Base-by-base conservation (phyloP, 2,113 vertebrate species). In the Peromyscus maniculatus region DNA sequence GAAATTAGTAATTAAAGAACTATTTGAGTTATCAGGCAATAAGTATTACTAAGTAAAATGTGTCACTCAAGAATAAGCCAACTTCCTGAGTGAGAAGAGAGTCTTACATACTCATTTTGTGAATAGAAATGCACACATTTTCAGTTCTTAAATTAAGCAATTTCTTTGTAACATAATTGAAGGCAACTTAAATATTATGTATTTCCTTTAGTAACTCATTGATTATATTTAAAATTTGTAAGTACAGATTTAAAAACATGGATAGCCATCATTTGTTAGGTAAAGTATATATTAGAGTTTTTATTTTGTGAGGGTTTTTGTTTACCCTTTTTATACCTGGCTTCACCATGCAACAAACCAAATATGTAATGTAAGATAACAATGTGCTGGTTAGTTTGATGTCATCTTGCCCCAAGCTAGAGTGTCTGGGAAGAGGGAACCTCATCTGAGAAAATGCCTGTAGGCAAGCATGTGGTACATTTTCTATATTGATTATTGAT, bases 181-280 rank as follows among this genome's bases (percentile, higher is more conserved):
- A 95, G 75, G 28, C 15, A 59, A 71, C 19, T 31, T 84, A 62
- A 66, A 94, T 62, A 59, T 72, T 69, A 71, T 82, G 6, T 77
- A 4, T 55, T 87, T 90, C 26, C 31, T 92, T 95, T 64, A 39
- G 5, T 66, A 77, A 92, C 67, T 89, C 11, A 49, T 11, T 86
- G 77, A 59, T 87, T 87, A 10, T 57, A 12, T 91, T 94, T 93
- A 78, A 90, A 21, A 31, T 39, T 52, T 43, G 1, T 87, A 72
- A 75, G n/a, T 84, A 49, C 43, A 36, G 17, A 89, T 93, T 92
- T 97, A 31, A 84, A 91, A 91, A 78, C 46, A 46, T 6, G 2
- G 7, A 46, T 9, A 7, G 33, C 1, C 6, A 22, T 52, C 33
- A 74, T 89, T 74, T 91, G 7, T 75, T 46, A 93, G 43, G 19